Conservation (phyloP, 1,140 invertebrate species). For the Triops cancriformis region DNA sequence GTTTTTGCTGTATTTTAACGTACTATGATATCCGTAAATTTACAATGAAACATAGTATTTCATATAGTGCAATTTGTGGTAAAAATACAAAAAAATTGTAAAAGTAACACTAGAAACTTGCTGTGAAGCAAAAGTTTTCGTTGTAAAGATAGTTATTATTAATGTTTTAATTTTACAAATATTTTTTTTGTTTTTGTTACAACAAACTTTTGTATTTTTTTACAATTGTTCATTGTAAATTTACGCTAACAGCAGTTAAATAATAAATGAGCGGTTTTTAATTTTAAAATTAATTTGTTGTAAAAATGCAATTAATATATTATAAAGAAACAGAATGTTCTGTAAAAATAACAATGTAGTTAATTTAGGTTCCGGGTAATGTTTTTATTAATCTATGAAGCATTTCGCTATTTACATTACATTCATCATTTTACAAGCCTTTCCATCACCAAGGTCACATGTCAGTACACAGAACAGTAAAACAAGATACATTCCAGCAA, state of each 20-base stretch:
- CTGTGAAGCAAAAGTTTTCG: neutral
- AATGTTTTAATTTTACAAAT: neutral
- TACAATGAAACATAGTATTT: too few species aligned
- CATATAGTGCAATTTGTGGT: too few species aligned
- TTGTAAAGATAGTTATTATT: neutral
- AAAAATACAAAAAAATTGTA: too few species aligned
- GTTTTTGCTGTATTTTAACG: too few species aligned
- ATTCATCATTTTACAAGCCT: too few species aligned
- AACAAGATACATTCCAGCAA: too few species aligned
- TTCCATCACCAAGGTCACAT: neutral
- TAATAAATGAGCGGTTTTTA: neutral
- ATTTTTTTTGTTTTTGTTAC: neutral
- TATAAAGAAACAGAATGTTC: neutral
- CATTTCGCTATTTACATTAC: too few species aligned
- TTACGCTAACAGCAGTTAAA: neutral
- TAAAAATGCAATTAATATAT: neutral
- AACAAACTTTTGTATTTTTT: neutral
- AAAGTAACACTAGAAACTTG: neutral
- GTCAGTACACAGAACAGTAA: too few species aligned
- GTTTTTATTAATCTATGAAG: too few species aligned
- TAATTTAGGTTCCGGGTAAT: too few species aligned
- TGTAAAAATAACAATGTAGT: neutral
- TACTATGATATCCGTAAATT: too few species aligned
- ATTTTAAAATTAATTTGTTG: neutral
- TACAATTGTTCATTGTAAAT: neutral